Base-by-base conservation (phyloP, 1,140 invertebrate species). In the Macrocentrus cingulum region DNA sequence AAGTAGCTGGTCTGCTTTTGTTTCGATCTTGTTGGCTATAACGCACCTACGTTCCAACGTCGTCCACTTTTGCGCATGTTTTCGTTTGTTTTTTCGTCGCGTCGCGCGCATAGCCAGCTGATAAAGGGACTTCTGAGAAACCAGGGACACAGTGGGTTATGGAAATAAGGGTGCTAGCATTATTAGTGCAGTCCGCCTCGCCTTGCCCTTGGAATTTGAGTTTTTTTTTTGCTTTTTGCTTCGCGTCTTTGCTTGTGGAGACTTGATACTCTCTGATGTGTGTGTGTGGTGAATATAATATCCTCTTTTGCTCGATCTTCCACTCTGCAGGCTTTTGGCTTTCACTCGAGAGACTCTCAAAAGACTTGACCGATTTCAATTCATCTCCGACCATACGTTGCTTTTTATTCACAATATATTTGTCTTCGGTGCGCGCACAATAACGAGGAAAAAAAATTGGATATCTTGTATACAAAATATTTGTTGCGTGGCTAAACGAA, bases 91-190 rank as follows among this genome's bases (percentile, higher is more conserved):
- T 32, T 36, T n/a, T 20, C 32, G 23, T 32, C 13, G 8, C 8
- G 18, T 29, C 15, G 25, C 29, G 15, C 16, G 41, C 52, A 54
- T 53, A 22, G 22, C 25, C 4, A 50, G 36, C 55, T 37, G 62
- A 65, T 54, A 63, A 62, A 53, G 36, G 52, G 62, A 56, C 64
- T 69, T 70, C 60, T 46, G 56, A 53, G 69, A 66, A 66, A 22
- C 49, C 44, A 51, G 36, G 41, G 39, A 64, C 52, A 60, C 64
- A 44, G 51, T 59, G 58, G 59, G 56, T 71, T 71, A 66, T 69
- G 66, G 66, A 71, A 70, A 71, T 69, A 55, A 63, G 59, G 20
- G 48, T 48, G 65, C 41, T 59, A 50, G 55, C 58, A 62, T 66
- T 63, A 62, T 70, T 69, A 63, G 55, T 20, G 29, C 42, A 5